Evolutionary conservation across 1,140 invertebrate species (phyloP), one percentile per base, ranked within the genome.

Genomic region (Pectinophora gossypiella): DNA sequence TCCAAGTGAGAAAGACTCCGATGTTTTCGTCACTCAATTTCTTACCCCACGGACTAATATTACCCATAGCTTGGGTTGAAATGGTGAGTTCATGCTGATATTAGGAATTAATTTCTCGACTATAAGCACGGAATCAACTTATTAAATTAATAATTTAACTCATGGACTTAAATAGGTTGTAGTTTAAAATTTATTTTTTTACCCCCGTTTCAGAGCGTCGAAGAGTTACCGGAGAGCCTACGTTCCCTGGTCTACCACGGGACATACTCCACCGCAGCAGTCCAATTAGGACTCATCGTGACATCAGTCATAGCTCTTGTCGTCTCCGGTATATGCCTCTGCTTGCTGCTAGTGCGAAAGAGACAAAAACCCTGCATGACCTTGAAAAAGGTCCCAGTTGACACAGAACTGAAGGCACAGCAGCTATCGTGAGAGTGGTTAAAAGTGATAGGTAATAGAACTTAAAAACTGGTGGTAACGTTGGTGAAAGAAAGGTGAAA

Each of bases 51-150:
- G 80, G 73, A 6, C 38, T 85, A 0, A 80, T 87, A 13, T 51
- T 89, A 12, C 87, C 87, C 0, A 61, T 89, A 0, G 78, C 78
- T 2, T 89, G 85, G 85, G 64, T 89, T 51, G 85, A 89, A 57
- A 76, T 88, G 73, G 87, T 89, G 68, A 72, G 64, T 42, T 19
- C 43, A n/a, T 45, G 15, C 1, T 27, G n/a, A n/a, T n/a, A n/a
- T n/a, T n/a, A n/a, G n/a, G n/a, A n/a, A n/a, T n/a, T n/a, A n/a
- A n/a, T n/a, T n/a, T n/a, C n/a, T n/a, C n/a, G n/a, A n/a, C n/a
- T n/a, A n/a, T n/a, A n/a, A n/a, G n/a, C n/a, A n/a, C n/a, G n/a
- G n/a, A n/a, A n/a, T n/a, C n/a, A n/a, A n/a, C n/a, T n/a, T n/a
- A n/a, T n/a, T n/a, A n/a, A n/a, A n/a, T n/a, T n/a, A n/a, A n/a